These are phyloP conservation scores for Hybognathus amarus DNA, from an alignment of 2,797 vertebrate genomes.

Conservation along the genomic window DNA sequence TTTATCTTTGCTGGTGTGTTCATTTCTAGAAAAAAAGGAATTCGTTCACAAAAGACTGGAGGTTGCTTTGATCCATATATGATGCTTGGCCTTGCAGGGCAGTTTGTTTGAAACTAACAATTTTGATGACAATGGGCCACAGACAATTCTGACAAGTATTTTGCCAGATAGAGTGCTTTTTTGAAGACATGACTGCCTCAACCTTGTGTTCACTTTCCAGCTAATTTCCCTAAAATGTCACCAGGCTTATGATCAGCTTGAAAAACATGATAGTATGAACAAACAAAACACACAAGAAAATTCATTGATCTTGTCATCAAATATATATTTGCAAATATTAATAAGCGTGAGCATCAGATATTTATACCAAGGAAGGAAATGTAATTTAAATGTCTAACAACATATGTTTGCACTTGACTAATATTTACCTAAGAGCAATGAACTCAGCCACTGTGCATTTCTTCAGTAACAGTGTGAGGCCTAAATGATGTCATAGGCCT, in stretches of 20 bases:
- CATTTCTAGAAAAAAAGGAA: neutral
- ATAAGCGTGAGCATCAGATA: neutral
- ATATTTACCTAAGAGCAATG: neutral
- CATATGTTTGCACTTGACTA: neutral
- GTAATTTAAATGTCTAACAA: neutral
- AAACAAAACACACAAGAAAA: neutral
- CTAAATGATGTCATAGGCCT: neutral
- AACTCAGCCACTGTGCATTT: neutral
- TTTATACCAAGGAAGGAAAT: neutral
- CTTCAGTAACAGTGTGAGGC: neutral
- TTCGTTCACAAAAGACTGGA: neutral
- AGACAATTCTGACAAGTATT: neutral
- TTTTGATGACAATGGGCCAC: neutral
- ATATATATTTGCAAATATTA: neutral
- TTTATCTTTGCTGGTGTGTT: neutral
- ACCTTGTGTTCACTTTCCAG: neutral
- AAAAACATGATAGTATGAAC: neutral
- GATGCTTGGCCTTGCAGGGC: neutral
- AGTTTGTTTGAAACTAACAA: conserved; percentile 9
- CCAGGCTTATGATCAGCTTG: neutral
- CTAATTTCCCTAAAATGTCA: neutral
- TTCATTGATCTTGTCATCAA: neutral
- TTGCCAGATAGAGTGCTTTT: neutral
- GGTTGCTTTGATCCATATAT: neutral
- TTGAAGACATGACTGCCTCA: neutral